Conservation (phyloP, 2,888 invertebrate species). For the Parasteatoda lunata region DNA sequence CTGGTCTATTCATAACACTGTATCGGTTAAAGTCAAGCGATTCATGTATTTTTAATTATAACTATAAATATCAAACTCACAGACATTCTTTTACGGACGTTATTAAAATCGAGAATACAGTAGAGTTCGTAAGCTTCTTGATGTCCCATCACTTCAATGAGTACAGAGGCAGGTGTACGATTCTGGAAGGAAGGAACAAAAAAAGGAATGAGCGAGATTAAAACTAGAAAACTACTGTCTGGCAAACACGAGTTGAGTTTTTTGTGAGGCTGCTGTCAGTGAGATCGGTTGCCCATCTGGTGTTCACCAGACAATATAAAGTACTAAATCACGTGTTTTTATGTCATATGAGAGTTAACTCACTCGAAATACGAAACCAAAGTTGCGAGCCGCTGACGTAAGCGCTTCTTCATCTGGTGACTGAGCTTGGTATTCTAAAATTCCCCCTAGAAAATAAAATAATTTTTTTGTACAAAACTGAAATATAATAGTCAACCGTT, state of each 20-base stretch:
- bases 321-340: not conserved
- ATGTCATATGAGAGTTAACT: conserved; percentile 71
- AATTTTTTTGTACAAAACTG: not conserved
- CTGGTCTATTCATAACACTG: too few species aligned
- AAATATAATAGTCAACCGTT: too few species aligned
- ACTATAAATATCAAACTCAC: conserved; percentile 77
- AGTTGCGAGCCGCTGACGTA: conserved; percentile 97
- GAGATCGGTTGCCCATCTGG: not conserved
- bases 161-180: conserved; percentile 77
- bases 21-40: too few species aligned
- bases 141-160: conserved; percentile 80
- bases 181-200: conserved; percentile 72
- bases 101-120: conserved; percentile 99
- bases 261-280: not conserved
- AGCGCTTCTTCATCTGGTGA: conserved; percentile 98
- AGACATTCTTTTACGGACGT: conserved; percentile 99
- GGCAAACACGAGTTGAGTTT: too few species aligned
- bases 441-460: conserved; percentile 74
- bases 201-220: too few species aligned
- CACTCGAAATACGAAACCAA: conserved; percentile 98
- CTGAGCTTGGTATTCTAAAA: conserved; percentile 90
- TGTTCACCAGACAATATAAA: too few species aligned
- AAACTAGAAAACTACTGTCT: too few species aligned
- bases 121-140: conserved; percentile 87
- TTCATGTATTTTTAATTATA: not conserved